Conservation (phyloP, 2,888 invertebrate species). For the Hoplodrina blanda region DNA sequence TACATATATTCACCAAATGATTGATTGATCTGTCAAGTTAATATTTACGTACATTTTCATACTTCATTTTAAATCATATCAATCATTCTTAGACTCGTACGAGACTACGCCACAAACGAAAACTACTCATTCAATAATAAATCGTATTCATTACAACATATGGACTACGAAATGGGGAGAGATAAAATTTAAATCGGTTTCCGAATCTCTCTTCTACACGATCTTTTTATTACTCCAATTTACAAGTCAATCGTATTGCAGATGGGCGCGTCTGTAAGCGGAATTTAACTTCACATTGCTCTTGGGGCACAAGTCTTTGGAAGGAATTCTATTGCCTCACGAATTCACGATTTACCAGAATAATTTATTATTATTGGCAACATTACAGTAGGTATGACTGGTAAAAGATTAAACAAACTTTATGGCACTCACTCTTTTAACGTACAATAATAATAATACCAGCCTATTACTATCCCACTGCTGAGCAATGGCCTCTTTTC, state of each 20-base stretch:
- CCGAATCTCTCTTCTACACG: slow-evolving; percentile 40
- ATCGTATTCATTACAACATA: slow-evolving; percentile 1
- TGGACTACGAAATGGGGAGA: slow-evolving; percentile 10
- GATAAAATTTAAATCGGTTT: slow-evolving; percentile 24
- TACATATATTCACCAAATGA: no score
- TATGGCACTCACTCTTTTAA: no score
- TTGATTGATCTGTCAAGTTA: neutral
- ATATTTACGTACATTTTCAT: slow-evolving; percentile 14
- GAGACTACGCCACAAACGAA: neutral
- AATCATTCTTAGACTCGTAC: slow-evolving; percentile 5
- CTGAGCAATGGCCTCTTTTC: no score
- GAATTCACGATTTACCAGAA: slow-evolving; percentile 16
- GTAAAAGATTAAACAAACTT: no score
- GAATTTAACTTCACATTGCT: slow-evolving; percentile 10
- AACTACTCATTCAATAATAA: slow-evolving; percentile 20
- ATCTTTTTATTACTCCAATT: slow-evolving; percentile 27
- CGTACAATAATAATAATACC: no score
- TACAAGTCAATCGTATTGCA: slow-evolving; percentile 41
- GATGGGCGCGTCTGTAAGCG: slow-evolving; percentile 6
- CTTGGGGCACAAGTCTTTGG: slow-evolving; percentile 18
- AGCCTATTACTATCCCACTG: no score
- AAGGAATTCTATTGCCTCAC: slow-evolving; percentile 10
- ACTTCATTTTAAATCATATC: slow-evolving; percentile 26
- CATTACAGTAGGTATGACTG: neutral
- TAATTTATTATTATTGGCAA: slow-evolving; percentile 27